A percentile compares a stretch with the other conserved stretches of the same genome.
These are phyloP conservation scores for Sebastiscus tertius DNA, from an alignment of 2,797 vertebrate genomes.

Conservation along the genomic window DNA sequence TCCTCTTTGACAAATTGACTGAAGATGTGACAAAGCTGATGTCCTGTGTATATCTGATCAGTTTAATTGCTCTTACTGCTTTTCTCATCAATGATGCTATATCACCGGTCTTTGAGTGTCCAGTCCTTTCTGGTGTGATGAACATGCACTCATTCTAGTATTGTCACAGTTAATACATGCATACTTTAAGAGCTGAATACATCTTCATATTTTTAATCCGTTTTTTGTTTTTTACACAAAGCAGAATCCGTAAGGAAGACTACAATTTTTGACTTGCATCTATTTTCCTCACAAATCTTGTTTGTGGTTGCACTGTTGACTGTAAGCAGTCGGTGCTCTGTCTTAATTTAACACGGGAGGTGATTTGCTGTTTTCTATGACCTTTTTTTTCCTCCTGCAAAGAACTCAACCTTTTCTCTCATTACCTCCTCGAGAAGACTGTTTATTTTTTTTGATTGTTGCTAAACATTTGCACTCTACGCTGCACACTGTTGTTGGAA, in stretches of 20 bases:
- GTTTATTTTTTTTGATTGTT: neutral
- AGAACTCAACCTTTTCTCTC: neutral
- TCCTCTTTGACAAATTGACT: conserved; percentile 42
- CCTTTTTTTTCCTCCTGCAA: neutral
- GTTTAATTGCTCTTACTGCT: conserved; percentile 60
- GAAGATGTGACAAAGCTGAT: conserved; percentile 58
- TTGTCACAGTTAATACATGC: conserved; percentile 31
- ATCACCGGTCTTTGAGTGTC: conserved; percentile 73
- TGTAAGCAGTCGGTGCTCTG: conserved; percentile 28
- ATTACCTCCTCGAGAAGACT: neutral
- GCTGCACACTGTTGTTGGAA: neutral
- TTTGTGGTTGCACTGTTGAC: conserved; percentile 5
- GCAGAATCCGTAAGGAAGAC: neutral
- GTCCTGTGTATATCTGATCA: conserved; percentile 59
- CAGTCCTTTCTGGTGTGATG: conserved; percentile 73
- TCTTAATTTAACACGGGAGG: neutral
- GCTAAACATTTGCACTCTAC: conserved; percentile 9
- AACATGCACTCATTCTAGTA: conserved; percentile 62
- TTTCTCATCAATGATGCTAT: conserved; percentile 74
- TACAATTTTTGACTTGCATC: neutral
- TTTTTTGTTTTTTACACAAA: neutral
- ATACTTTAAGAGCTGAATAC: neutral
- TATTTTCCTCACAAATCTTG: neutral
- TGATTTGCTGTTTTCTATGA: neutral
- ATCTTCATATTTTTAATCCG: neutral